Evolutionary conservation across 2,888 invertebrate species (phyloP).

Genomic region (Rhagonycha lutea): DNA sequence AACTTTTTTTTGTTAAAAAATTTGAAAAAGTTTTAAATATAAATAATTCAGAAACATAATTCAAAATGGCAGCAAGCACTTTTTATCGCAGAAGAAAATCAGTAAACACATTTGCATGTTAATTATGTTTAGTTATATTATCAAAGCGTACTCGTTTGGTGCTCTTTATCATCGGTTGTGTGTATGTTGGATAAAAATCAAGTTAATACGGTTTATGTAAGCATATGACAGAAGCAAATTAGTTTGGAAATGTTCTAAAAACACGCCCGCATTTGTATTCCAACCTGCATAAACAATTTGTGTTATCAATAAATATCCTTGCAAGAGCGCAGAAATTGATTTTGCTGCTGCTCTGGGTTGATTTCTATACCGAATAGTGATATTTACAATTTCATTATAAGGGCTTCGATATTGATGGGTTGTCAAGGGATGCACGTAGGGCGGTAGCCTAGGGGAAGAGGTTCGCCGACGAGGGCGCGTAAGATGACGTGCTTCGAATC

Average conservation of each 20-base stretch:
- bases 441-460: constrained; percentile 25
- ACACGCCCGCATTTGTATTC: constrained; percentile 43
- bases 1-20: neutral
- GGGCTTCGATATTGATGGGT: constrained; percentile 34
- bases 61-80: neutral
- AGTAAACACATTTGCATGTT: constrained; percentile 43
- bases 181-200: constrained; percentile 42
- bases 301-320: constrained; percentile 52
- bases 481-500: constrained; percentile 37
- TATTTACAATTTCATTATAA: constrained; percentile 49
- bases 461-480: constrained; percentile 33
- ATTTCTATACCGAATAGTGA: constrained; percentile 21
- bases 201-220: constrained; percentile 39
- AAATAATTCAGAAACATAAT: neutral
- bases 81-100: neutral
- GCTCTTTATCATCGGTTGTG: constrained; percentile 27
- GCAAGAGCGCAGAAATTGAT: constrained; percentile 48
- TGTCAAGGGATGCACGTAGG: constrained; percentile 22
- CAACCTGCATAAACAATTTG: constrained; percentile 47
- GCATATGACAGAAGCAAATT: constrained; percentile 30
- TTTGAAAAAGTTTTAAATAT: neutral
- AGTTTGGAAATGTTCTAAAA: constrained; percentile 29
- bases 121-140: constrained; percentile 40
- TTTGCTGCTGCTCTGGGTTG: constrained; percentile 28
- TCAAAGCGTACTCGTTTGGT: constrained; percentile 29